These are phyloP conservation scores for Rhagoletis pomonella DNA, from an alignment of 1,140 invertebrate genomes.

Conservation along the genomic window DNA sequence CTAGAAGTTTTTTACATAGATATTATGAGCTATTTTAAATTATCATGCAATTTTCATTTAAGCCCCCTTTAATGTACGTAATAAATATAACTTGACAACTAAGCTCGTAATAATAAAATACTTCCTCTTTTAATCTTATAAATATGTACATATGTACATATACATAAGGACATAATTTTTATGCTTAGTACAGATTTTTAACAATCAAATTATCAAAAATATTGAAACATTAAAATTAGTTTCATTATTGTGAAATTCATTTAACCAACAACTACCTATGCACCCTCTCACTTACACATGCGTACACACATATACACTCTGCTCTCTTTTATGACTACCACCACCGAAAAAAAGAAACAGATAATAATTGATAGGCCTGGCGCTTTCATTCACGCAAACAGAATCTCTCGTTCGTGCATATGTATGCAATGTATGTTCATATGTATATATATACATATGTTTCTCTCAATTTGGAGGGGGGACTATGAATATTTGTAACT, in stretches of 20 bases:
- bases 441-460: background rate
- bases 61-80: too few species aligned
- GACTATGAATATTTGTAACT: background rate
- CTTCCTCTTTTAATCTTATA: background rate
- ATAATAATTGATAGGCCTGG: background rate
- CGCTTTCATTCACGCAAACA: conserved; percentile 34
- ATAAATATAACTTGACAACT: too few species aligned
- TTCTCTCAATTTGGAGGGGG: background rate
- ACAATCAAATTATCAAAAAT: too few species aligned
- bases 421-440: too few species aligned
- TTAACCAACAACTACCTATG: background rate
- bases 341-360: background rate
- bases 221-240: too few species aligned
- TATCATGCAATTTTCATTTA: too few species aligned
- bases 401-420: background rate
- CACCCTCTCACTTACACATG: background rate
- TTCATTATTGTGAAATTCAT: conserved; percentile 46
- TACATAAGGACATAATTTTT: background rate
- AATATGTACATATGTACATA: background rate
- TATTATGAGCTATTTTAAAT: too few species aligned
- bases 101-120: too few species aligned
- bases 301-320: background rate
- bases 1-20: too few species aligned
- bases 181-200: too few species aligned
- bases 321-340: conserved; percentile 3